These are phyloP conservation scores for honey bee (Apis mellifera) DNA, from an alignment of 1,140 invertebrate genomes.

Conservation along the genomic window Amel_HAv3.1 CM009932.2:14992001-14992500, in stretches of 20 bases:
- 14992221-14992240: too few species aligned
- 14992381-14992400: constrained; percentile 47
- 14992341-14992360: constrained; percentile 16
- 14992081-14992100: constrained; percentile 62
- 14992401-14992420: constrained; percentile 61
- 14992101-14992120: constrained; percentile 46
- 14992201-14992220: too few species aligned
- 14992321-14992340: constrained; percentile 24
- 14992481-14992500: constrained; percentile 23
- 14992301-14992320: background rate
- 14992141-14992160: constrained; percentile 37
- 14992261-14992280: background rate
- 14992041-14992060: constrained; percentile 51
- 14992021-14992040: constrained; percentile 28
- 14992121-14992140: constrained; percentile 28
- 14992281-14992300: background rate
- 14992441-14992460: constrained; percentile 63
- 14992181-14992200: background rate
- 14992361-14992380: constrained; percentile 41
- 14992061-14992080: constrained; percentile 50
- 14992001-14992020: constrained; percentile 46
- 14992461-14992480: constrained; percentile 55
- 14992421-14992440: constrained; percentile 36
- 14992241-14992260: too few species aligned
- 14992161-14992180: background rate